Conservation (phyloP, 2,113 vertebrate genomes). For the Geothlypis trichas region DNA sequence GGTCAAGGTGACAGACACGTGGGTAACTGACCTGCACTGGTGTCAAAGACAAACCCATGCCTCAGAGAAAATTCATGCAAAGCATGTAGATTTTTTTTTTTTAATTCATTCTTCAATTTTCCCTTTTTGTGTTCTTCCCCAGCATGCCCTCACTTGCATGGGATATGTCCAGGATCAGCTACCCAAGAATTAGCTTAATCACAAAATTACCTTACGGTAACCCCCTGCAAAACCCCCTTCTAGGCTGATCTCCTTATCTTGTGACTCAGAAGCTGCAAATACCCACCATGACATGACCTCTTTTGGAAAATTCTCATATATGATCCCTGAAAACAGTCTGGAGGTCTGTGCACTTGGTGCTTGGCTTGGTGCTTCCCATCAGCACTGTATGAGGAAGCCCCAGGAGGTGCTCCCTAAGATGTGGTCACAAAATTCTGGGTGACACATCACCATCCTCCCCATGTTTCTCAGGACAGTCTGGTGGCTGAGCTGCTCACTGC, state of each 20-base stretch:
- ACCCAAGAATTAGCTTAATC: constrained; percentile 34
- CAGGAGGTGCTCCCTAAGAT: not conserved
- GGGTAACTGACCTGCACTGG: not conserved
- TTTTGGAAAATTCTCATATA: not conserved
- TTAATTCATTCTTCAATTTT: not conserved
- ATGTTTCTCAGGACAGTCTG: accelerated
- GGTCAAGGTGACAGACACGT: accelerated
- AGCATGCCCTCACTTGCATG: not conserved
- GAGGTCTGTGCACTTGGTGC: not conserved
- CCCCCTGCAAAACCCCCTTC: not conserved
- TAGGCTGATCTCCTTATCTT: constrained; percentile 39
- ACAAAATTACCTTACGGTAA: constrained; percentile 11
- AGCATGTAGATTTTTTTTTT: not conserved
- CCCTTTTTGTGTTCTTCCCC: not conserved
- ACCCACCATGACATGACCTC: not conserved
- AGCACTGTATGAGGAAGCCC: too few species aligned
- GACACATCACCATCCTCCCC: not conserved
- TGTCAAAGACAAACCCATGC: not conserved
- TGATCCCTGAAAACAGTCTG: not conserved
- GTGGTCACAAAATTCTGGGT: not conserved
- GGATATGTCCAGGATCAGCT: not conserved
- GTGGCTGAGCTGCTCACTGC: not conserved
- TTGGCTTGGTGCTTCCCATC: not conserved
- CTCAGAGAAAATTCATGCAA: not conserved
- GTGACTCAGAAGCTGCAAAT: not conserved